Conservation (phyloP, 2,888 invertebrate genomes). For the Melieria picta region DNA sequence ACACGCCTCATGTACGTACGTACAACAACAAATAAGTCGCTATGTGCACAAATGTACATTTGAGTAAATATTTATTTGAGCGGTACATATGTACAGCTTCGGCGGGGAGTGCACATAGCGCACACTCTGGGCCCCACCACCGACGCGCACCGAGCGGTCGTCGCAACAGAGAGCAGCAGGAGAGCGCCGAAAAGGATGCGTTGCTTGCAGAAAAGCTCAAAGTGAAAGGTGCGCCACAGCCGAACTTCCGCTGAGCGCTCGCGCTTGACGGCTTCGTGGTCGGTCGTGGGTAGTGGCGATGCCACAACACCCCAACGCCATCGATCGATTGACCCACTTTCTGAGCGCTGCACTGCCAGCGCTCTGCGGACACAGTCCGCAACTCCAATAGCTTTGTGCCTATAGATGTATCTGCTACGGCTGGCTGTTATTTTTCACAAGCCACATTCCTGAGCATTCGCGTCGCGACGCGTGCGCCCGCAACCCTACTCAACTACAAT, state of each 20-base stretch:
- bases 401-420: too few relatives aligned
- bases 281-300: not conserved
- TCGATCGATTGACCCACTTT: conserved; percentile 38
- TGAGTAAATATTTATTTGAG: not conserved
- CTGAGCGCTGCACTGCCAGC: not conserved
- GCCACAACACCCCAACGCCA: conserved; percentile 9
- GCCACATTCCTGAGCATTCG: too few relatives aligned
- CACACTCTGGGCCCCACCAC: too few relatives aligned
- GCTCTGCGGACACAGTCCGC: too few relatives aligned
- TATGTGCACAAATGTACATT: not conserved
- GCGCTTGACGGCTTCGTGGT: conserved; percentile 19
- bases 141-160: too few relatives aligned
- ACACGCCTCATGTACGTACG: not conserved
- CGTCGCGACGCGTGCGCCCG: too few relatives aligned
- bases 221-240: not conserved
- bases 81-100: not conserved
- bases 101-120: too few relatives aligned
- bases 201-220: not conserved
- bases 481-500: too few relatives aligned
- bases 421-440: too few relatives aligned
- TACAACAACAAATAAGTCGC: conserved; percentile 1
- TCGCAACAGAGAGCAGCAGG: too few relatives aligned
- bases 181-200: too few relatives aligned
- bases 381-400: not conserved
- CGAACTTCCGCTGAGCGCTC: not conserved